Evolutionary conservation across 2,797 vertebrate genomes (phyloP).

Genomic region (Spinus pinus): DNA sequence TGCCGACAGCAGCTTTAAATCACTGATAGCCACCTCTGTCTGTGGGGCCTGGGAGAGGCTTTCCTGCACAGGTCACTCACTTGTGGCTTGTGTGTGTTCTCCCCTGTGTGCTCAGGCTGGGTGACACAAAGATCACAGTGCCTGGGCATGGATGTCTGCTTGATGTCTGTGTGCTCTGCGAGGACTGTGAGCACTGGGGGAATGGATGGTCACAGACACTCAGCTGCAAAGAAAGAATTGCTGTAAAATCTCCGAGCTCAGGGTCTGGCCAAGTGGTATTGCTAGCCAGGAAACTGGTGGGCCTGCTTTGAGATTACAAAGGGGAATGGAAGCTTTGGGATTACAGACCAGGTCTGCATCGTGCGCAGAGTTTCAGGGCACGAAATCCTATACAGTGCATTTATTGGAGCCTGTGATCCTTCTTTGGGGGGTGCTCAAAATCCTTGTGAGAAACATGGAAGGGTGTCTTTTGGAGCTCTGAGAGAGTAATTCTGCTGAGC

Average conservation of each 20-base stretch:
- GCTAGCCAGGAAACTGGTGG: neutral
- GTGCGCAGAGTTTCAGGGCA: neutral
- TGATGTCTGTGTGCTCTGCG: neutral
- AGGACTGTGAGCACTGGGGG: neutral
- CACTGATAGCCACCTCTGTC: neutral
- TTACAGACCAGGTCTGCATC: neutral
- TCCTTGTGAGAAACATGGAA: neutral
- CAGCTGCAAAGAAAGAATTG: neutral
- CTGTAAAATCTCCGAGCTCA: rapidly evolving
- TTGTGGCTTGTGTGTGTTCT: neutral
- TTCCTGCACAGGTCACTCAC: neutral
- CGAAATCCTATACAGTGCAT: rapidly evolving
- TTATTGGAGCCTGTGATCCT: neutral
- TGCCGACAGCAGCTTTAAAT: slow-evolving; percentile 17
- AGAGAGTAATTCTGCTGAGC: neutral
- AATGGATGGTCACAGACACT: neutral
- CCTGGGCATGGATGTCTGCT: rapidly evolving
- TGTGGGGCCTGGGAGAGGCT: neutral
- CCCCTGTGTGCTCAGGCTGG: rapidly evolving
- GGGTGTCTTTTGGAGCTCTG: neutral
- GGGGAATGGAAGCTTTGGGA: neutral
- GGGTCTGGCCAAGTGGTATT: rapidly evolving
- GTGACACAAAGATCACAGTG: neutral
- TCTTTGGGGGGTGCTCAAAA: neutral
- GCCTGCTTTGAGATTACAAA: neutral